Evolutionary conservation across 2,113 vertebrate species (phyloP), one percentile per base, ranked within the genome.

Genomic region (Nothobranchius furzeri): DNA sequence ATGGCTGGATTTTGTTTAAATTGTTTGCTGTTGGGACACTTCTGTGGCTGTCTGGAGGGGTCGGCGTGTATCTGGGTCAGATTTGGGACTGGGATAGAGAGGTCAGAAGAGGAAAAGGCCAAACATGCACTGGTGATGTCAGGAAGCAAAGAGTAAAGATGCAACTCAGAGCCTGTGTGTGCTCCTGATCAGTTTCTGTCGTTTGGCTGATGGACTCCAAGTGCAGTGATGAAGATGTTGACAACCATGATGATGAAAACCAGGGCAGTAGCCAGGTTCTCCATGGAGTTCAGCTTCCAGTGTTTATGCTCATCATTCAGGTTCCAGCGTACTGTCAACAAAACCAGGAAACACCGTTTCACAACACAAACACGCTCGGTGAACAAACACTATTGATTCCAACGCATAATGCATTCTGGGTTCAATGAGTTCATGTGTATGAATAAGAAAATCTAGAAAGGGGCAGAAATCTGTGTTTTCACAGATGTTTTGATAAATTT

Each of bases 161-260:
- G 2, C 9, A 24, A 11, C 20, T 36, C 9, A 9, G 69, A 63
- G 73, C 62, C 60, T 67, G 17, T 50, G 48, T 59, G 17, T 48
- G 47, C 75, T 53, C 47, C 55, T 52, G 25, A 7, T 87, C 65
- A 84, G 68, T 62, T 12, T 9, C 52, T 69, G 25, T 12, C 37
- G 4, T 87, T n/a, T 0, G 93, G 93, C 60, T 88, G 92, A 87
- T 96, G 95, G 20, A 99, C 94, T 2, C 95, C 95, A 11, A 98
- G 96, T 6, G 95, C 95, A 1, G 95, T 95, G 84, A 97, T 95
- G 81, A 98, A 96, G 84, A 98, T 78, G 63, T 97, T 98, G 54
- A 97, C 91, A 1, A 96, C 94, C 3, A 95, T 93, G 1, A 97
- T 95, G 81, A 96, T 87, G 83, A 97, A 97, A 55, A 95, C 93